Evolutionary conservation across 2,113 vertebrate species (phyloP).

Genomic region (Dipodomys stephensi): DNA sequence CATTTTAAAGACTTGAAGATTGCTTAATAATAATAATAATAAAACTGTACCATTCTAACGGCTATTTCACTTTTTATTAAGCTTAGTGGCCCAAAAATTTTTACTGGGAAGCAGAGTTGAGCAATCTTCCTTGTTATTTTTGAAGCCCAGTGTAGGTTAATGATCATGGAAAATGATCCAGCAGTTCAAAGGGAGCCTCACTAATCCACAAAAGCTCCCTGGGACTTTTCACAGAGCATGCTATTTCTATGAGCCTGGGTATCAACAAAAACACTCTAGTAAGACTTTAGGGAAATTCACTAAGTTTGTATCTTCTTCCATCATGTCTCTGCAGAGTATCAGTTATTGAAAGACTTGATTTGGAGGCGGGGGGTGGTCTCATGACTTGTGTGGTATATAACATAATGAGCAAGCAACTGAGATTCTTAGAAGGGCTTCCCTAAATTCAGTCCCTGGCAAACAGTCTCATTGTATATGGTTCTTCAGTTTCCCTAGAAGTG

Average conservation of each 20-base stretch:
- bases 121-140: background rate
- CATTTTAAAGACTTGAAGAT: slow-evolving; percentile 25
- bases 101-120: slow-evolving; percentile 32
- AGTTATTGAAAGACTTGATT: slow-evolving; percentile 1
- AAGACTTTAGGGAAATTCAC: slow-evolving; percentile 4
- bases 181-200: background rate
- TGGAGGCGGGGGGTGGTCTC: background rate
- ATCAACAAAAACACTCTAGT: background rate
- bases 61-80: background rate
- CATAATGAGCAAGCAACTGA: background rate
- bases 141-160: slow-evolving; percentile 1
- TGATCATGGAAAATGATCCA: background rate
- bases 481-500: background rate
- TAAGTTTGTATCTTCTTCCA: background rate
- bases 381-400: no score
- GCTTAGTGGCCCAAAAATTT: slow-evolving; percentile 11
- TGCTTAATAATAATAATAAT: background rate
- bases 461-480: background rate
- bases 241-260: background rate
- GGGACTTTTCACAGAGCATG: background rate
- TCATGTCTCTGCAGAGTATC: slow-evolving; percentile 3
- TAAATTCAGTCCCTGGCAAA: no score
- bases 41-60: slow-evolving; percentile 6
- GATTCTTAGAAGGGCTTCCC: background rate
- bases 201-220: background rate